Base-by-base conservation (phyloP, 2,888 invertebrate genomes). In the Rhagonycha lutea region DNA sequence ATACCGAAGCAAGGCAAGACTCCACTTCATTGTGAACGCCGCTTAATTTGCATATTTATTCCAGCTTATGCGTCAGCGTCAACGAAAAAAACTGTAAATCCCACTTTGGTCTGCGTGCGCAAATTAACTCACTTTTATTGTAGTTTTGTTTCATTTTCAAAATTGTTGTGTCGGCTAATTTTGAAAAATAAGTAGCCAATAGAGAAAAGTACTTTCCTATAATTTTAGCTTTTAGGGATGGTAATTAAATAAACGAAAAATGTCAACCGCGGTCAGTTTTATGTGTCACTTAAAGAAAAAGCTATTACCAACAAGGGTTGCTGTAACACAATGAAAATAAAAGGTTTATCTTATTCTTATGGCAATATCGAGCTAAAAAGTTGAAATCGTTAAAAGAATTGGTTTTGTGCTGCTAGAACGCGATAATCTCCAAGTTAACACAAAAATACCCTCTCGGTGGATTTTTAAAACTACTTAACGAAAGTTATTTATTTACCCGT, bases 251-350 rank as follows among this genome's bases (percentile, higher is more conserved):
- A 72, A 72, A 72, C 65, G 47, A 72, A 72, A 72, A 67, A 71
- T 32, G 72, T 72, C 65, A 65, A 60, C 65, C 18, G 65, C 32
- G 65, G 60, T 67, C 65, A 63, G 47, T 47, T 72, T 62, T 67
- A 67, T 72, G 68, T 26, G 63, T 72, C 72, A 67, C 67, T 72
- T 72, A 72, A 67, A 67, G 61, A 60, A 60, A 72, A 67, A 62
- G 68, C 11, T 67, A 72, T 60, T 61, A 67, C 63, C 63, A 65
- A 65, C 63, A 65, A 65, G 63, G 63, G 63, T 61, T 68, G 28
- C 32, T 29, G 71, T 61, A 75, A 68, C 75, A 75, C 68, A 72
- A 75, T 67, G 75, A 72, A 69, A 75, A 72, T 72, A 75, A 75
- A 75, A 72, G 69, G 72, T 72, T 75, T 75, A 72, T 72, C 65